A percentile compares a stretch with the other conserved stretches of the same genome.
Evolutionary conservation across 2,888 invertebrate species (phyloP).

Genomic region (Callosobruchus maculatus): DNA sequence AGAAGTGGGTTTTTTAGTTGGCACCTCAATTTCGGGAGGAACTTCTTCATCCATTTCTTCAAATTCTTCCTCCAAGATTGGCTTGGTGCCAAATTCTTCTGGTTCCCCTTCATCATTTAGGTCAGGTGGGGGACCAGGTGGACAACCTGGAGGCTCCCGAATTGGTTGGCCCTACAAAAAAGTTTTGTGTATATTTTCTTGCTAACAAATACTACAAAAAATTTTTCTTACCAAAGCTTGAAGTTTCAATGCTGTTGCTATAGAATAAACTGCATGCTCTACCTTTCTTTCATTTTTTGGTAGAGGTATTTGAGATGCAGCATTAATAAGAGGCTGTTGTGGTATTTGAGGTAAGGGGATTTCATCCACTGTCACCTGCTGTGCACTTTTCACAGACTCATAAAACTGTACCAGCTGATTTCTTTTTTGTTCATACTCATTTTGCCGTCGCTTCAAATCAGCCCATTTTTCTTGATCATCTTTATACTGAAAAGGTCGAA

Average conservation of each 20-base stretch:
- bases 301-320: conserved; percentile 40
- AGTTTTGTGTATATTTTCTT: too few relatives aligned
- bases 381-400: conserved; percentile 93
- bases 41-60: conserved; percentile 30
- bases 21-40: conserved; percentile 9
- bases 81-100: conserved; percentile 41
- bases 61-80: conserved; percentile 32
- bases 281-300: conserved; percentile 44
- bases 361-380: conserved; percentile 92
- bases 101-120: conserved; percentile 63
- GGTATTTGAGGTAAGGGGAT: conserved; percentile 84
- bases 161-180: conserved; percentile 49
- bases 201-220: not conserved
- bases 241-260: conserved; percentile 47
- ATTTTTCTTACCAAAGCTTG: conserved; percentile 38
- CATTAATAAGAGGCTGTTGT: conserved; percentile 36
- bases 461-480: conserved; percentile 94
- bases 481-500: conserved; percentile 65
- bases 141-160: conserved; percentile 80
- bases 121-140: conserved; percentile 79
- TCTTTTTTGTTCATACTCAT: conserved; percentile 88
- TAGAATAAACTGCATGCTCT: conserved; percentile 48
- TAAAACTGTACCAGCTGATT: conserved; percentile 86
- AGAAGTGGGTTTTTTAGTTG: conserved; percentile 62
- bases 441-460: conserved; percentile 84